Percentiles rank a stretch among this genome's conserved stretches.
These are phyloP conservation scores for Rosalia funebris DNA, from an alignment of 2,888 invertebrate species.

Conservation along the genomic window DNA sequence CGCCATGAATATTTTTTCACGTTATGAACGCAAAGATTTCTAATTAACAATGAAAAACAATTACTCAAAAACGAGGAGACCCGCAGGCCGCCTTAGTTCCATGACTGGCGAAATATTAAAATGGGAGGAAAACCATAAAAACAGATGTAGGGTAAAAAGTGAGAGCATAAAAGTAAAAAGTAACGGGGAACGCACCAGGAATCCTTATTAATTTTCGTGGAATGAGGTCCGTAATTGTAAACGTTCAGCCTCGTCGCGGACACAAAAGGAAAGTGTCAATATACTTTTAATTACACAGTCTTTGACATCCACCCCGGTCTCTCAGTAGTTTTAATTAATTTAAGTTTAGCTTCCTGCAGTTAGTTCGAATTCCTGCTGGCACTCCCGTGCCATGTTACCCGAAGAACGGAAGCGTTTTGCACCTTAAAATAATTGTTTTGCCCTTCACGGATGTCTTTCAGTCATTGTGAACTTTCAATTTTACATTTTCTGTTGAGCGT, in stretches of 20 bases:
- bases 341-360: conserved; percentile 3
- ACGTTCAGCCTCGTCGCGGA: neutral
- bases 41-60: neutral
- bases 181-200: neutral
- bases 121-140: neutral
- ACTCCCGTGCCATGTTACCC: neutral
- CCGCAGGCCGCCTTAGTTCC: neutral
- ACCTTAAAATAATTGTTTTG: neutral
- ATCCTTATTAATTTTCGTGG: neutral
- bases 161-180: too few species aligned
- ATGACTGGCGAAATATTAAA: neutral
- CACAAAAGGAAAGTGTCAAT: conserved; percentile 55
- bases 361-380: neutral
- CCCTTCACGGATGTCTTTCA: neutral
- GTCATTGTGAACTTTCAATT: too few species aligned
- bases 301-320: conserved; percentile 43
- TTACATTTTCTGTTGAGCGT: too few species aligned
- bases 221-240: neutral
- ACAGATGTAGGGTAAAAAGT: neutral
- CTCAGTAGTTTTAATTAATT: conserved; percentile 50
- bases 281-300: conserved; percentile 56
- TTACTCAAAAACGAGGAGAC: neutral
- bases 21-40: neutral
- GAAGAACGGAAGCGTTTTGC: neutral
- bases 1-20: neutral